Conservation (phyloP, 2,888 invertebrate genomes). For the Ochropleura leucogaster region DNA sequence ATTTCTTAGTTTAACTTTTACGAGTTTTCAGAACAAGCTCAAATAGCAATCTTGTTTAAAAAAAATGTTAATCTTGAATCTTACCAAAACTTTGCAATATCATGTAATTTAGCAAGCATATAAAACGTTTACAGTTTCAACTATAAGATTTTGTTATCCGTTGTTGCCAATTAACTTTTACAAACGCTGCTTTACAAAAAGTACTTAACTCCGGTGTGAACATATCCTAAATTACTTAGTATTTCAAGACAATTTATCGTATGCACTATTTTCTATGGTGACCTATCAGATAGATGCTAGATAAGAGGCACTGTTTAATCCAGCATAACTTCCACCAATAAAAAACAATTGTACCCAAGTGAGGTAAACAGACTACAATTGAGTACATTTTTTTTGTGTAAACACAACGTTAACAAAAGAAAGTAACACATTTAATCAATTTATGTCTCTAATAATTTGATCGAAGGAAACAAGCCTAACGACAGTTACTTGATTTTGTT, state of each 20-base stretch:
- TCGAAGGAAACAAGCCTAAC: background rate
- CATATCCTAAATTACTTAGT: background rate
- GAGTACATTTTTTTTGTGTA: background rate
- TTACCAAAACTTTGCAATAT: background rate
- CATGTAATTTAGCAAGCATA: background rate
- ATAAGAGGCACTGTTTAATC: background rate
- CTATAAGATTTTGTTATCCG: background rate
- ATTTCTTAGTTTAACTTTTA: background rate
- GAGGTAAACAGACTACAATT: background rate
- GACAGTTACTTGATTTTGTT: background rate
- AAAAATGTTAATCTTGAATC: background rate
- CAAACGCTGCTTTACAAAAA: background rate
- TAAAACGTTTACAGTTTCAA: background rate
- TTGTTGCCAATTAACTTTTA: background rate
- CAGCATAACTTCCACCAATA: background rate
- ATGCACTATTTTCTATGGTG: background rate
- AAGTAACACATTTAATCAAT: slow-evolving; percentile 10
- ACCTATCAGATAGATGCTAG: background rate
- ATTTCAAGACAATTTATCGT: no score
- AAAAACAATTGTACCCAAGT: background rate
- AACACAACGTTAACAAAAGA: background rate
- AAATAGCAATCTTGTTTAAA: background rate
- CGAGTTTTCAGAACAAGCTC: background rate
- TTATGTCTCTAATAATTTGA: slow-evolving; percentile 17
- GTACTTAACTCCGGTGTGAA: background rate